Percentiles rank a stretch among this genome's conserved stretches.
Evolutionary conservation across 2,888 invertebrate genomes (phyloP).

Genomic region (Hirtodrosophila cameraria): DNA sequence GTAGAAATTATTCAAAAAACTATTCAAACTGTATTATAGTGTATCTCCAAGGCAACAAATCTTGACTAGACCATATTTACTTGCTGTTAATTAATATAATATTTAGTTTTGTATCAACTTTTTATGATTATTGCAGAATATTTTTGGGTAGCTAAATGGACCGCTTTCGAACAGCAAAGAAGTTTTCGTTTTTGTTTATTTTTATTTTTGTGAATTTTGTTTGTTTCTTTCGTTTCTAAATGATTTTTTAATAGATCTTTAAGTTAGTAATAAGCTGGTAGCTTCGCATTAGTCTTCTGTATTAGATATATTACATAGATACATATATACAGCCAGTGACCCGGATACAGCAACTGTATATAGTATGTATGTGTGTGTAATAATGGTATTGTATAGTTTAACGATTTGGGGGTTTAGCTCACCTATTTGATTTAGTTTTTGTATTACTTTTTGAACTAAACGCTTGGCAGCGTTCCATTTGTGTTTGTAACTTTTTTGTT

Average conservation of each 20-base stretch:
- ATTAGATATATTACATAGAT: constrained; percentile 45
- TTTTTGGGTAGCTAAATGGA: constrained; percentile 2
- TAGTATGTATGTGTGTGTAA: constrained; percentile 46
- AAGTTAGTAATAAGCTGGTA: constrained; percentile 62
- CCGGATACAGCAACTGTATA: constrained; percentile 14
- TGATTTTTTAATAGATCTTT: constrained; percentile 24
- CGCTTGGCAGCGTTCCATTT: constrained; percentile 55
- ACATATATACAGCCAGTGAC: constrained; percentile 10
- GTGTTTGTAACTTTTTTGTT: constrained; percentile 32
- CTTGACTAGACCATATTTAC: too few relatives aligned
- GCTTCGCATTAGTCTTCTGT: constrained; percentile 76
- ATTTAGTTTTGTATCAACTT: neutral
- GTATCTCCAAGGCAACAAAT: too few relatives aligned
- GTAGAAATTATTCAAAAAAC: too few relatives aligned
- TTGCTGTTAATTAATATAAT: too few relatives aligned
- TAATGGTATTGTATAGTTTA: constrained; percentile 52
- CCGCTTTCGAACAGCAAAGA: constrained; percentile 10
- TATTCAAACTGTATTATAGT: neutral
- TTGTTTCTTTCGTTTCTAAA: constrained; percentile 19
- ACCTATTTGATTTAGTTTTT: constrained; percentile 80
- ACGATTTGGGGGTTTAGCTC: constrained; percentile 84
- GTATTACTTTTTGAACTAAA: constrained; percentile 59
- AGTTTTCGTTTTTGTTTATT: constrained; percentile 1
- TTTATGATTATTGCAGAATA: constrained; percentile 30
- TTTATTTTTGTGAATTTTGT: constrained; percentile 1